phyloP scores from a whole-genome alignment of 2,888 invertebrate genomes.

The Eutolmus rufibarbis region DNA sequence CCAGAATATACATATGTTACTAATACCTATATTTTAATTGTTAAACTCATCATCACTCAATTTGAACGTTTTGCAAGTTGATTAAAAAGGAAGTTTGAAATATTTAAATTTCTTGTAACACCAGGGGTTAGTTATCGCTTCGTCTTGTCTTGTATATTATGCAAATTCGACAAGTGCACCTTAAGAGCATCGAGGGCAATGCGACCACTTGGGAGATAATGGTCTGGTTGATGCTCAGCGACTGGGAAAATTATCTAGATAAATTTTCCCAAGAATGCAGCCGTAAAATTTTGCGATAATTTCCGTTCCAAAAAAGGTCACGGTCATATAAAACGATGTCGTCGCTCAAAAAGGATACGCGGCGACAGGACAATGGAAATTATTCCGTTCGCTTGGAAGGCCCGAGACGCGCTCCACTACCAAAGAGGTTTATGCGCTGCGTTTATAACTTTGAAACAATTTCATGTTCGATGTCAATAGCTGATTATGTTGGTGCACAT shows the following conservation, averaged over 20 bases:
- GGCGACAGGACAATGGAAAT: slow-evolving; percentile 41
- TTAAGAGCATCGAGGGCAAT: background rate
- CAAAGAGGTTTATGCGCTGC: background rate
- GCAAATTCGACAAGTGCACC: background rate
- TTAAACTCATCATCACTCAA: too few species aligned
- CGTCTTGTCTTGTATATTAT: background rate
- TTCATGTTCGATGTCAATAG: slow-evolving; percentile 38
- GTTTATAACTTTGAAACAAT: slow-evolving; percentile 27
- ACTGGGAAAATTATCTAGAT: background rate
- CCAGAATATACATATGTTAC: too few species aligned
- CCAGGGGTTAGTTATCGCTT: background rate
- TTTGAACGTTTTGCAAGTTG: too few species aligned
- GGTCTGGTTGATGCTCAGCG: background rate
- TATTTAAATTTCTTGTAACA: background rate
- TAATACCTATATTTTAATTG: too few species aligned
- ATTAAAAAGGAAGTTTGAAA: background rate
- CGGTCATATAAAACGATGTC: slow-evolving; percentile 33
- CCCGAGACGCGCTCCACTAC: background rate
- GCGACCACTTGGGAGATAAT: background rate
- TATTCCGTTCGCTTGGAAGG: slow-evolving; percentile 7
- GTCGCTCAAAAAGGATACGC: slow-evolving; percentile 20
- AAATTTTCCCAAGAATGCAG: background rate
- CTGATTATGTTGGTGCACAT: slow-evolving; percentile 38
- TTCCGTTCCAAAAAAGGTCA: slow-evolving; percentile 5
- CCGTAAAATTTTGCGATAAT: slow-evolving; percentile 32